phyloP scores from a whole-genome alignment of 2,888 invertebrate genomes.

The Prostheceraeus crozeri region DNA sequence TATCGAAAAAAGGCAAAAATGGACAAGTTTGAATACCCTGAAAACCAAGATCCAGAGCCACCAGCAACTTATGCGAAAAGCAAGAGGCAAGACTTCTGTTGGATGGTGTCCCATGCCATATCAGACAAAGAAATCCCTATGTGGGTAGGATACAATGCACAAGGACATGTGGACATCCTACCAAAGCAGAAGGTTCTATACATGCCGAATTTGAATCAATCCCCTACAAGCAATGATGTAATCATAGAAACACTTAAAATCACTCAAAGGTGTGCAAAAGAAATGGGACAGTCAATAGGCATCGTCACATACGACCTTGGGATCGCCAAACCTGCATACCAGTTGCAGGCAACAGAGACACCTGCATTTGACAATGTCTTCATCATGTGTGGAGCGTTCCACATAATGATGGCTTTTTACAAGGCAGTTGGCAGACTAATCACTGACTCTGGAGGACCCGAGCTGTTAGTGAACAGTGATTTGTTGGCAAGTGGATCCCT shows the following conservation, averaged over 20 bases:
- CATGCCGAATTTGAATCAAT: slow-evolving; percentile 40
- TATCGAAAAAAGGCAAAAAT: slow-evolving; percentile 24
- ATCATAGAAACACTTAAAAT: slow-evolving; percentile 38
- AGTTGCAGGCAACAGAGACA: slow-evolving; percentile 41
- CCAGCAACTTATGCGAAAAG: no score
- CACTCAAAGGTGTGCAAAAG: slow-evolving; percentile 40
- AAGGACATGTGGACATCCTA: slow-evolving; percentile 32
- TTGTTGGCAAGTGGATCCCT: slow-evolving; percentile 41
- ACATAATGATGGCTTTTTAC: slow-evolving; percentile 42
- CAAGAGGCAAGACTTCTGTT: no score
- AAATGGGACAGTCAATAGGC: slow-evolving; percentile 36
- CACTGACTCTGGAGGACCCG: slow-evolving; percentile 41
- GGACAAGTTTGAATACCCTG: slow-evolving; percentile 14
- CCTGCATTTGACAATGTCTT: slow-evolving; percentile 42
- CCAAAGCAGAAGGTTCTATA: slow-evolving; percentile 39
- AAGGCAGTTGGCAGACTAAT: slow-evolving; percentile 41
- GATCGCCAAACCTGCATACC: slow-evolving; percentile 41
- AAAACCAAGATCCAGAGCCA: slow-evolving; percentile 21
- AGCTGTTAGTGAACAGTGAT: slow-evolving; percentile 41
- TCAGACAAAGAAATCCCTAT: slow-evolving; percentile 34
- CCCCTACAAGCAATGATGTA: slow-evolving; percentile 40
- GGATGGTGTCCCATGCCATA: slow-evolving; percentile 37
- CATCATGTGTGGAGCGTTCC: slow-evolving; percentile 42
- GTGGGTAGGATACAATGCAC: slow-evolving; percentile 42
- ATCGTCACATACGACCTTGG: slow-evolving; percentile 41